Evolutionary conservation across 2,113 vertebrate species (phyloP).

Genomic region (Clarias magur): DNA sequence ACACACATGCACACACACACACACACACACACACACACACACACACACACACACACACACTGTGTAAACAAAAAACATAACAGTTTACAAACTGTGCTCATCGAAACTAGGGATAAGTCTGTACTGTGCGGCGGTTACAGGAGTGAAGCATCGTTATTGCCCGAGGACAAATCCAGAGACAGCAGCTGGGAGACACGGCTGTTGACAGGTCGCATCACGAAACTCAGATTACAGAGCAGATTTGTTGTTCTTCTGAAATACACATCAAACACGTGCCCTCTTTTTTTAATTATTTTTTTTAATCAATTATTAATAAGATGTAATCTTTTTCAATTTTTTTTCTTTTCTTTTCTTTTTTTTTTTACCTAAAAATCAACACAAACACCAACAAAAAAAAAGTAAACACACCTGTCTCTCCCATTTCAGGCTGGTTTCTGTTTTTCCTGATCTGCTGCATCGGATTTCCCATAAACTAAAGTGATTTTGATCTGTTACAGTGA

Average conservation of each 20-base stretch:
- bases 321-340: neutral
- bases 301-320: neutral
- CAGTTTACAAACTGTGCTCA: slow-evolving; percentile 43
- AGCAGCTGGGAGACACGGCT: slow-evolving; percentile 45
- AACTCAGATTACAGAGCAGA: slow-evolving; percentile 29
- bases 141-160: slow-evolving; percentile 58
- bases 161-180: slow-evolving; percentile 58
- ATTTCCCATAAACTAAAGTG: neutral
- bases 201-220: neutral
- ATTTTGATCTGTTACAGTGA: neutral
- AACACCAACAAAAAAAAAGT: neutral
- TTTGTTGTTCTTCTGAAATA: neutral
- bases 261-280: neutral
- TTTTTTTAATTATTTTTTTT: neutral
- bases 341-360: too few relatives aligned
- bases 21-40: neutral
- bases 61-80: slow-evolving; percentile 28
- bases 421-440: neutral
- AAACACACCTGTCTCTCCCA: neutral
- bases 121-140: slow-evolving; percentile 29
- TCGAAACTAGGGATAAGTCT: slow-evolving; percentile 48
- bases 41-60: neutral
- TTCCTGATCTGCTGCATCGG: neutral
- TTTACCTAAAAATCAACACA: neutral
- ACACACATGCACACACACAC: too few relatives aligned